Percentiles rank a stretch among this genome's conserved stretches.
Evolutionary conservation across 2,888 invertebrate species (phyloP).

Genomic region (Tineola bisselliella): DNA sequence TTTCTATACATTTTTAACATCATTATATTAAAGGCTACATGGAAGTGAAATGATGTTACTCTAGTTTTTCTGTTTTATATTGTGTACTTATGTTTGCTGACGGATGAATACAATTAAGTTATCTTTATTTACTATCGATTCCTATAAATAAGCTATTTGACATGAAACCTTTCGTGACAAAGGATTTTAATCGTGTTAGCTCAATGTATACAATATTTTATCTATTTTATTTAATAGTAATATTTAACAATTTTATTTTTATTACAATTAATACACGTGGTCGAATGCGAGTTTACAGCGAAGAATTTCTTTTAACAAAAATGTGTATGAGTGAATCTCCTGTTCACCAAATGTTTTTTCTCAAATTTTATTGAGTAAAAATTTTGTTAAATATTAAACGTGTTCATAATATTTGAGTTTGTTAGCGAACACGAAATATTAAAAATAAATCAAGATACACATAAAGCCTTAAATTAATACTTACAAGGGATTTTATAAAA

Average conservation of each 20-base stretch:
- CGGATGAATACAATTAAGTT: neutral
- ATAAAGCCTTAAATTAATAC: too few species aligned
- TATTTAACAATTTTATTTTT: neutral
- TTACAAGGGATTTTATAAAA: too few species aligned
- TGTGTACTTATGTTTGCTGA: neutral
- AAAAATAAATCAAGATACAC: too few species aligned
- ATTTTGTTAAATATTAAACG: too few species aligned
- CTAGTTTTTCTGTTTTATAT: neutral
- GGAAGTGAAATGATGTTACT: neutral
- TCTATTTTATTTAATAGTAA: neutral
- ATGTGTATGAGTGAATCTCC: too few species aligned
- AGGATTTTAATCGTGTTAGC: neutral
- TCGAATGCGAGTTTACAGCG: too few species aligned
- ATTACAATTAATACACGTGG: neutral
- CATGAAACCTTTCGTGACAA: conserved; percentile 6
- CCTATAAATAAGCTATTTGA: neutral
- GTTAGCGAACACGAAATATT: too few species aligned
- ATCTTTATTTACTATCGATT: neutral
- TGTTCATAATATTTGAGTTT: too few species aligned
- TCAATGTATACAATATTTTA: neutral
- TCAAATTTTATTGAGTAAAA: too few species aligned
- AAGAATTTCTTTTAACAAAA: too few species aligned
- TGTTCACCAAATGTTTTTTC: too few species aligned
- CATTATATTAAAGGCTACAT: neutral
- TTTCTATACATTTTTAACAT: neutral